phyloP scores from a whole-genome alignment of 2,797 vertebrate species.

The Malurus splendens region DNA sequence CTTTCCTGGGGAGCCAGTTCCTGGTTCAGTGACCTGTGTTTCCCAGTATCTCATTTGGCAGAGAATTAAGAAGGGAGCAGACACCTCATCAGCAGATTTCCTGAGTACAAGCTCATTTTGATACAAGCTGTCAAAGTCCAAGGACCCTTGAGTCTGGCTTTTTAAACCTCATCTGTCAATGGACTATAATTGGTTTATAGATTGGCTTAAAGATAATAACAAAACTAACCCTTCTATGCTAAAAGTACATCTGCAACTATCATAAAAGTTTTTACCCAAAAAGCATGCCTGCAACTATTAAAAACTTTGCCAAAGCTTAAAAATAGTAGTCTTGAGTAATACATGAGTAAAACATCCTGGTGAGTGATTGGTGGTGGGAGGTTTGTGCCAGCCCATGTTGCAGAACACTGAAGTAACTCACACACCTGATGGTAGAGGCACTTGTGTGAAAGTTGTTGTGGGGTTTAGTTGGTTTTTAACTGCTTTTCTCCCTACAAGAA shows the following conservation, averaged over 20 bases:
- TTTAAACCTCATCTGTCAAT: conserved; percentile 30
- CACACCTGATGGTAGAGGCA: neutral
- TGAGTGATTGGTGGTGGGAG: neutral
- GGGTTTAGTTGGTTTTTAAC: neutral
- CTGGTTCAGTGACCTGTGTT: conserved; percentile 48
- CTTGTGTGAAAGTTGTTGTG: neutral
- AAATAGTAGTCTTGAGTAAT: neutral
- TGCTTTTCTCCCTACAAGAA: neutral
- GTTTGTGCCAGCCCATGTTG: neutral
- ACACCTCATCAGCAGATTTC: conserved; percentile 69
- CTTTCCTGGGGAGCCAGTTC: neutral
- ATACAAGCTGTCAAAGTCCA: conserved; percentile 64
- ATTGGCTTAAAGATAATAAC: conserved; percentile 28
- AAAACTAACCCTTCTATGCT: conserved; percentile 1
- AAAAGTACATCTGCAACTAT: neutral
- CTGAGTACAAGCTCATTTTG: conserved; percentile 24
- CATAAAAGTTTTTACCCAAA: neutral
- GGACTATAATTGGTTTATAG: conserved; percentile 10
- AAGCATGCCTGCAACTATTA: neutral
- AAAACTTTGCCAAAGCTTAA: neutral
- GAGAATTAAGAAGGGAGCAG: conserved; percentile 40
- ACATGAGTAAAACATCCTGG: neutral
- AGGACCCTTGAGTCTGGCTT: conserved; percentile 51
- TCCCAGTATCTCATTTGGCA: conserved; percentile 51
- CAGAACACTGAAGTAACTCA: neutral